Base-by-base conservation (phyloP, 2,113 vertebrate species). In the Strix aluco region DNA sequence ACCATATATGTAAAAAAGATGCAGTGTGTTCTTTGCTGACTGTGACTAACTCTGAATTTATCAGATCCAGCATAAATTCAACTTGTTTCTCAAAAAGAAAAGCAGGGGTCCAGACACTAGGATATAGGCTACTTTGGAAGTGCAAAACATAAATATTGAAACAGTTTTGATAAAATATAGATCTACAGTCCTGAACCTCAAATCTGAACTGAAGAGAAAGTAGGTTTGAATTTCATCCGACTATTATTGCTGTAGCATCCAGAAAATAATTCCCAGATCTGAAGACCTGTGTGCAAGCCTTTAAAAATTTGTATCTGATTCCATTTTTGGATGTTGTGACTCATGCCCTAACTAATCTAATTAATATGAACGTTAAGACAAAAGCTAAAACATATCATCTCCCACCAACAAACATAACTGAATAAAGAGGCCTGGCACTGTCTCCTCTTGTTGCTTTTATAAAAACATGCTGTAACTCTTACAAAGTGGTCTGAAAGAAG, bases 91-190 rank as follows among this genome's bases (percentile, higher is more conserved):
- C 21, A 46, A 52, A 86, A 72, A 49, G 3, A 61, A 71, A 87
- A 82, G 1, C 3, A 22, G 0, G 0, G 0, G 1, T 51, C 81
- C 38, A 59, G 22, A 25, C 3, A 16, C 5, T 7, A 70, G 9
- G 5, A 54, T 73, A 57, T 15, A 4, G 10, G 2, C 2, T 71
- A 42, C 0, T 2, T 61, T 0, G 0, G 15, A 69, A 81, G 4
- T 13, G 5, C 54, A 91, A 74, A 44, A 1, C 2, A 20, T 19
- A 59, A 82, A 47, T 74, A 51, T 27, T 73, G 38, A 46, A 83
- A 70, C 7, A 54, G 2, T 58, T 82, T 14, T 73, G 38, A 32
- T 55, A 80, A 75, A 82, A 61, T 22, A 25, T 49, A 61, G 0
- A 12, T 63, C n/a, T 69, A 13, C 6, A 30, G 5, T 40, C 18